Evolutionary conservation across 2,888 invertebrate species (phyloP).

Genomic region (Noctua janthina): DNA sequence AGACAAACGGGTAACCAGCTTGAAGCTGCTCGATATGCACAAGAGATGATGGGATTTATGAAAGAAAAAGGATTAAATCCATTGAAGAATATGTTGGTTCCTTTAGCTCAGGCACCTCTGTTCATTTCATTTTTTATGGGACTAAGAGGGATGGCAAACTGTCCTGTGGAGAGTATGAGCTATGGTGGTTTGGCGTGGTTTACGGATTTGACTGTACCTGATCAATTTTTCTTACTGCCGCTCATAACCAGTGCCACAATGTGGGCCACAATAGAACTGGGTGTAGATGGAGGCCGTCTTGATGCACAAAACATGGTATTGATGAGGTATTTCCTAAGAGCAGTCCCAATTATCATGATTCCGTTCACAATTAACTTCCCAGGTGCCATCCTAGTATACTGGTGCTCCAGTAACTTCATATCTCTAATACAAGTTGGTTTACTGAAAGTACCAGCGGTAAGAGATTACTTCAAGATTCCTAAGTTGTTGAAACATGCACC

Average conservation of each 20-base stretch:
- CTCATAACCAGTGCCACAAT: constrained; percentile 95
- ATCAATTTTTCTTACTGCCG: constrained; percentile 97
- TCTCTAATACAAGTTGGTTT: constrained; percentile 95
- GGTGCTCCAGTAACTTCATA: constrained; percentile 96
- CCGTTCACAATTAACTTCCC: constrained; percentile 97
- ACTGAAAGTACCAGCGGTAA: constrained; percentile 93
- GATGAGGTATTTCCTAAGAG: constrained; percentile 94
- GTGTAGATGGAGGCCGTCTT: constrained; percentile 94
- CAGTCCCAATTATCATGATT: constrained; percentile 94
- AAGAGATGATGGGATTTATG: constrained; percentile 96
- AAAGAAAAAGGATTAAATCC: constrained; percentile 95
- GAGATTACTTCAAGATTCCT: constrained; percentile 94
- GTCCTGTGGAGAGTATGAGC: constrained; percentile 97
- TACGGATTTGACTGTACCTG: constrained; percentile 96
- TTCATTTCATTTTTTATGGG: constrained; percentile 98
- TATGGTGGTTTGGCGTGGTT: constrained; percentile 98
- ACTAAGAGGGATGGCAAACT: constrained; percentile 96
- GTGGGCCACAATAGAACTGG: constrained; percentile 95
- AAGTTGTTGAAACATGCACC: constrained; percentile 89
- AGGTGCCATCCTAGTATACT: constrained; percentile 96
- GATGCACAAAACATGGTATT: constrained; percentile 92
- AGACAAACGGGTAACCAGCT: constrained; percentile 95
- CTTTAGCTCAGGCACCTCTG: constrained; percentile 95
- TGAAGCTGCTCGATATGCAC: constrained; percentile 93
- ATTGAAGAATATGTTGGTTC: constrained; percentile 94